Percentiles rank a stretch among this genome's conserved stretches.
These are phyloP conservation scores for Oscheius sp. DNA, from an alignment of 2,888 invertebrate genomes.

Conservation along the genomic window DNA sequence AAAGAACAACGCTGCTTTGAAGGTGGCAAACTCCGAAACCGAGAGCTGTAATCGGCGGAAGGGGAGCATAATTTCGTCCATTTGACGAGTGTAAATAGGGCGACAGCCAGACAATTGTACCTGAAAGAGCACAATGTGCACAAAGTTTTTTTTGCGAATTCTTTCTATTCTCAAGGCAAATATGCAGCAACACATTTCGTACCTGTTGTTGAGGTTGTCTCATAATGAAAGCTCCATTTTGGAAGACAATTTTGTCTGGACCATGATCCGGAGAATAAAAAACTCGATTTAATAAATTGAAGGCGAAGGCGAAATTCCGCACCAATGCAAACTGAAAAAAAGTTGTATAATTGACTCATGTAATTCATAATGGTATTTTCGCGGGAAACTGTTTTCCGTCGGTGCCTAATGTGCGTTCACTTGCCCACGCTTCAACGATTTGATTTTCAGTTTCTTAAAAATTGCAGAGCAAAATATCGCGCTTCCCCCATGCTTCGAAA, in stretches of 20 bases:
- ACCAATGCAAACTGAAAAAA: constrained; percentile 62
- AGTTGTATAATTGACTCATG: too few relatives aligned
- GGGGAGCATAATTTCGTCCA: constrained; percentile 70
- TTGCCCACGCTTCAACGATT: neutral
- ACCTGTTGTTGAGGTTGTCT: constrained; percentile 65
- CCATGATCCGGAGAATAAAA: constrained; percentile 68
- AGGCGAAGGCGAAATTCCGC: constrained; percentile 69
- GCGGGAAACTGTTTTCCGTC: neutral
- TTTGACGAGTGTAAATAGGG: constrained; percentile 68
- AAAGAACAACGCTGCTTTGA: constrained; percentile 68
- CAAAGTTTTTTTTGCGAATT: neutral
- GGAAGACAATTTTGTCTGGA: constrained; percentile 69
- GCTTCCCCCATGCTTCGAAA: too few relatives aligned
- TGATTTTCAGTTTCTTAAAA: too few relatives aligned
- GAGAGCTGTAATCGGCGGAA: constrained; percentile 57
- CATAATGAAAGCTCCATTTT: constrained; percentile 68
- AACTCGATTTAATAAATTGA: constrained; percentile 68
- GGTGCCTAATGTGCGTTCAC: too few relatives aligned
- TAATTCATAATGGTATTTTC: neutral
- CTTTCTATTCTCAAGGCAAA: too few relatives aligned
- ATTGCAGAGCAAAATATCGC: too few relatives aligned
- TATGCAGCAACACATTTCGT: neutral
- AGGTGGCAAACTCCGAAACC: constrained; percentile 66
- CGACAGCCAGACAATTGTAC: constrained; percentile 68
- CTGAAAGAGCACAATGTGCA: constrained; percentile 34